These are phyloP conservation scores for Cariama cristata DNA, from an alignment of 2,113 vertebrate species.

Conservation along the genomic window DNA sequence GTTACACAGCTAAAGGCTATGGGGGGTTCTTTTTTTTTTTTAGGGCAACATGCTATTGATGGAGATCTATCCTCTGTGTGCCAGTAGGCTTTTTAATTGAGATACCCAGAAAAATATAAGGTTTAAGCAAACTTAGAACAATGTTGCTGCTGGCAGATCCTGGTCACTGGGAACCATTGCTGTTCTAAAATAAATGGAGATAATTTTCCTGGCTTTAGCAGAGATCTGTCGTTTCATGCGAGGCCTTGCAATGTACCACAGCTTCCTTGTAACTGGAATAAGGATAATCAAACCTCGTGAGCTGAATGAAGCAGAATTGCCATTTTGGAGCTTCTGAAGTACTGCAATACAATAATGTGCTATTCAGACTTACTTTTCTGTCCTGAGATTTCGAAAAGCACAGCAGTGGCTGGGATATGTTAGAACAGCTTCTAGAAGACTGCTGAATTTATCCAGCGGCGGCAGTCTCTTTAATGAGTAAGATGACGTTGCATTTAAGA, in stretches of 20 bases:
- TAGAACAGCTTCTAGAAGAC: constrained; percentile 84
- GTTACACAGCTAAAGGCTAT: background rate
- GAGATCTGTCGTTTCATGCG: background rate
- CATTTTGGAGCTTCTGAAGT: background rate
- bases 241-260: background rate
- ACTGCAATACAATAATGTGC: background rate
- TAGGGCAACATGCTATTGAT: background rate
- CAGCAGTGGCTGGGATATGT: constrained; percentile 96
- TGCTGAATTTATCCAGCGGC: constrained; percentile 83
- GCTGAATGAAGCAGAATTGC: background rate
- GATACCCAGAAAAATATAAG: background rate
- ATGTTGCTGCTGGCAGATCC: background rate
- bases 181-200: background rate
- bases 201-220: background rate
- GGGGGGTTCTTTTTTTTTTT: background rate
- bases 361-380: constrained; percentile 77
- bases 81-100: background rate
- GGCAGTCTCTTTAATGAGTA: constrained; percentile 89
- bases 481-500: constrained; percentile 81
- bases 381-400: constrained; percentile 83
- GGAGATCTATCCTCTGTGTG: background rate
- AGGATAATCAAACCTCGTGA: background rate
- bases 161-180: background rate
- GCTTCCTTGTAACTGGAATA: background rate
- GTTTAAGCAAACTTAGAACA: background rate